These are phyloP conservation scores for Megastigmus dorsalis DNA, from an alignment of 2,888 invertebrate genomes.

Conservation along the genomic window DNA sequence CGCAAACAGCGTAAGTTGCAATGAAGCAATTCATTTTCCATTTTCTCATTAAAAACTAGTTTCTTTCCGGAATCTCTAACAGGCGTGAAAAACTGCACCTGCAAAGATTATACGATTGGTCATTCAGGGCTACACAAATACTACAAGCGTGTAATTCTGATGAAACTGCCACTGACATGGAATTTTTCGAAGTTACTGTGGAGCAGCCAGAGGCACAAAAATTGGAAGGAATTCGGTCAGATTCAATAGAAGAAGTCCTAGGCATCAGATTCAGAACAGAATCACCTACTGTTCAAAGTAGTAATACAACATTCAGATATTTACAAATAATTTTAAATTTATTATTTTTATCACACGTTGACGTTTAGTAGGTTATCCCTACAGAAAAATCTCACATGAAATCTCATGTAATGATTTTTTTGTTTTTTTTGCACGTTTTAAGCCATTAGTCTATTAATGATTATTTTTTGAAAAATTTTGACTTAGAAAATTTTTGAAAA, in stretches of 20 bases:
- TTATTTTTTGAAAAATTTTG: no score
- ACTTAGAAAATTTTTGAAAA: no score
- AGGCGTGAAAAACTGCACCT: conserved; percentile 50
- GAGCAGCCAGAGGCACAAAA: neutral
- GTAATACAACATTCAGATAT: neutral
- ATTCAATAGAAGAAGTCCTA: conserved; percentile 32
- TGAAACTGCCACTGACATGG: neutral
- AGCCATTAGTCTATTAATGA: no score
- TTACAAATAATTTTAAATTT: neutral
- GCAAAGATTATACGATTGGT: conserved; percentile 15
- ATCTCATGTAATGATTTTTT: neutral
- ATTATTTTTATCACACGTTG: no score
- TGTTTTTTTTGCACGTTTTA: neutral
- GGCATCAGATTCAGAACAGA: neutral
- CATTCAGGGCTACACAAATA: neutral
- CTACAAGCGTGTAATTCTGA: neutral
- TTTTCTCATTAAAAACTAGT: neutral
- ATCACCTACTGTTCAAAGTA: neutral
- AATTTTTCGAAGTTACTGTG: neutral
- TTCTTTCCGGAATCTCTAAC: neutral
- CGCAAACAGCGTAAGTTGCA: conserved; percentile 60
- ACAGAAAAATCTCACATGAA: neutral
- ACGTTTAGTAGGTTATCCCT: neutral
- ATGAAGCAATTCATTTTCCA: neutral
- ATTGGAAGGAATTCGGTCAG: neutral